Evolutionary conservation across 2,113 vertebrate genomes (phyloP).

Genomic region (Syngnathus typhle): DNA sequence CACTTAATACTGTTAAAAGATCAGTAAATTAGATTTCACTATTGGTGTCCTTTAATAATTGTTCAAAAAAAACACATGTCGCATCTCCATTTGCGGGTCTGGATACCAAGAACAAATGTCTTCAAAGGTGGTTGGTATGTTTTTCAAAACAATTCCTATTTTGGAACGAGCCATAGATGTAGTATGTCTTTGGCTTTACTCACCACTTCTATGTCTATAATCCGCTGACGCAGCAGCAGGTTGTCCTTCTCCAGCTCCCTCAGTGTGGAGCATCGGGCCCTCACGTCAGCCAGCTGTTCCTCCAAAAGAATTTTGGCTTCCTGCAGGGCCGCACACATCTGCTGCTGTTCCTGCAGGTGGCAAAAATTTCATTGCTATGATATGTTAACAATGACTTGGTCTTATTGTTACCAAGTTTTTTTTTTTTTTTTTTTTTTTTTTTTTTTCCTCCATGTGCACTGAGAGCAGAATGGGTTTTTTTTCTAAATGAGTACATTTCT

Average conservation of each 20-base stretch:
- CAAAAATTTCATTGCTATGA: not conserved
- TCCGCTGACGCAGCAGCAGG: constrained; percentile 71
- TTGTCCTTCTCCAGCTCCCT: constrained; percentile 81
- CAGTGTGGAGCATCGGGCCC: constrained; percentile 71
- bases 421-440: not conserved
- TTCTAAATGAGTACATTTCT: too few relatives aligned
- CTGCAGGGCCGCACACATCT: constrained; percentile 73
- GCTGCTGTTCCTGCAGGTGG: constrained; percentile 78
- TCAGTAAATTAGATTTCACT: too few relatives aligned
- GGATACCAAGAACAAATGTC: too few relatives aligned
- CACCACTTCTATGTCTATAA: constrained; percentile 76
- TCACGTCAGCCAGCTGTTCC: constrained; percentile 73
- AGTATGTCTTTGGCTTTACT: constrained; percentile 15
- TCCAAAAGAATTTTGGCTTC: constrained; percentile 80
- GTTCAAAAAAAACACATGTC: too few relatives aligned
- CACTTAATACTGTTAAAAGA: too few relatives aligned
- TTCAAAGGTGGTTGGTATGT: too few relatives aligned
- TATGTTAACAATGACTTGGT: not conserved
- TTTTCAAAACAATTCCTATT: not conserved
- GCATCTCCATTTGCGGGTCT: too few relatives aligned
- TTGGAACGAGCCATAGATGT: not conserved
- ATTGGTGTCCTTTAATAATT: too few relatives aligned
- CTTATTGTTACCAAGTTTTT: not conserved
- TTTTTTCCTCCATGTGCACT: not conserved
- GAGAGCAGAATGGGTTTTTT: not conserved